These are phyloP conservation scores for Netelia melanura DNA, from an alignment of 2,888 invertebrate species.

Conservation along the genomic window DNA sequence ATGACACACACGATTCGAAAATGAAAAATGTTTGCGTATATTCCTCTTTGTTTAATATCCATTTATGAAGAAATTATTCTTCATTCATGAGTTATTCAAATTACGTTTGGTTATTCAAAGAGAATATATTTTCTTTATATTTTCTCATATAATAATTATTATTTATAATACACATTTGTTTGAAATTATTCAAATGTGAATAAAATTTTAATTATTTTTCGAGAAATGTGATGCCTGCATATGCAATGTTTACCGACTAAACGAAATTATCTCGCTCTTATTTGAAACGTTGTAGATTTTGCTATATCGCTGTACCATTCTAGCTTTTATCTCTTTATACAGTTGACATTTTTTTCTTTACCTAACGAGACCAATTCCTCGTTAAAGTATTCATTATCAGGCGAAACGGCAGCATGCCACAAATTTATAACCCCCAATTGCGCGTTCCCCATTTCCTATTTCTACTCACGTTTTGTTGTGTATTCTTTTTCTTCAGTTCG, in stretches of 20 bases:
- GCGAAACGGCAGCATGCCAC: slow-evolving; percentile 9
- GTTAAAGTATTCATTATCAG: slow-evolving; percentile 55
- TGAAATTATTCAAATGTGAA: too few relatives aligned
- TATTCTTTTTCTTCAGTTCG: background rate
- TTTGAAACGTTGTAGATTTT: background rate
- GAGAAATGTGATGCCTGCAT: too few relatives aligned
- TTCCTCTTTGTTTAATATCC: background rate
- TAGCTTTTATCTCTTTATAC: background rate
- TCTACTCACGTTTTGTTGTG: background rate
- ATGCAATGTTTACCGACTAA: too few relatives aligned
- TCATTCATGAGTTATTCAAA: too few relatives aligned
- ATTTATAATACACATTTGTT: too few relatives aligned
- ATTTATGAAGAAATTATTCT: background rate
- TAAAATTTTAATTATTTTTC: too few relatives aligned
- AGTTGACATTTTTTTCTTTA: slow-evolving; percentile 6
- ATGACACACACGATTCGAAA: background rate
- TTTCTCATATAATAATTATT: background rate
- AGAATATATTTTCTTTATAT: too few relatives aligned
- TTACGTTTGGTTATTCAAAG: too few relatives aligned
- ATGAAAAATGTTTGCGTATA: background rate
- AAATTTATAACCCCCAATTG: slow-evolving; percentile 38
- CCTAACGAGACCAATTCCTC: slow-evolving; percentile 19
- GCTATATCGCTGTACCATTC: background rate
- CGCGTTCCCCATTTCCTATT: background rate
- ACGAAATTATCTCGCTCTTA: too few relatives aligned